phyloP scores from a whole-genome alignment of 2,888 invertebrate genomes.

The Ormyrus pomaceus region DNA sequence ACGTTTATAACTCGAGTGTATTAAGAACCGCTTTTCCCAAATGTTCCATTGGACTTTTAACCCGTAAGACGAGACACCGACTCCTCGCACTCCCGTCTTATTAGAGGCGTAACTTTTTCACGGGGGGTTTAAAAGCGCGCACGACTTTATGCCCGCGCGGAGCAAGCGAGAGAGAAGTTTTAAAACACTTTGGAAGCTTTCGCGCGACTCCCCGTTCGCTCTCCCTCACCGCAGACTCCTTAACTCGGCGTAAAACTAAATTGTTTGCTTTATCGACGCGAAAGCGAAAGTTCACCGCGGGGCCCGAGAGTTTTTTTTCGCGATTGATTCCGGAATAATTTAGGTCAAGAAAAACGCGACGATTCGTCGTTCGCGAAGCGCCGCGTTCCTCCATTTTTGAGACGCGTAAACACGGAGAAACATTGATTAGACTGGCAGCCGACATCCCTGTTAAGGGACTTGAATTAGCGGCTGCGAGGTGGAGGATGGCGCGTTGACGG shows the following conservation, averaged over 20 bases:
- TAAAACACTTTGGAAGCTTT: conserved; percentile 59
- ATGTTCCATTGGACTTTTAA: conserved; percentile 39
- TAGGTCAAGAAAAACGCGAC: not conserved
- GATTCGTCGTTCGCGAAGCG: too few relatives aligned
- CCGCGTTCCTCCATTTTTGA: too few relatives aligned
- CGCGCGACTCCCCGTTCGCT: conserved; percentile 25
- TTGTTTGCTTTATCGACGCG: conserved; percentile 55
- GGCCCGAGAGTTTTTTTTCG: not conserved
- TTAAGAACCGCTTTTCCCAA: conserved; percentile 2
- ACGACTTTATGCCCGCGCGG: conserved; percentile 62
- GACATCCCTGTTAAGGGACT: conserved; percentile 41
- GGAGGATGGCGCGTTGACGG: conserved; percentile 35
- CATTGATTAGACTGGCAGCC: too few relatives aligned
- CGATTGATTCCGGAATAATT: conserved; percentile 48
- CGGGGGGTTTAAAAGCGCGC: conserved; percentile 66
- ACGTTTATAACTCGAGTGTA: too few relatives aligned
- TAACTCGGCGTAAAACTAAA: conserved; percentile 55
- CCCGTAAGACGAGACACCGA: conserved; percentile 13
- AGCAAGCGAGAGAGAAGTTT: conserved; percentile 48
- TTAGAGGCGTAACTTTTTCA: conserved; percentile 68
- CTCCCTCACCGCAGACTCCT: conserved; percentile 34
- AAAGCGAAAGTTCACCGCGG: conserved; percentile 50
- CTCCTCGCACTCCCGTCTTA: conserved; percentile 58
- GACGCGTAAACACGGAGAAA: too few relatives aligned
- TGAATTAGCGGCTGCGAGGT: conserved; percentile 37